These are phyloP conservation scores for Natrix natrix DNA, from an alignment of 2,797 vertebrate genomes.

Conservation along the genomic window DNA sequence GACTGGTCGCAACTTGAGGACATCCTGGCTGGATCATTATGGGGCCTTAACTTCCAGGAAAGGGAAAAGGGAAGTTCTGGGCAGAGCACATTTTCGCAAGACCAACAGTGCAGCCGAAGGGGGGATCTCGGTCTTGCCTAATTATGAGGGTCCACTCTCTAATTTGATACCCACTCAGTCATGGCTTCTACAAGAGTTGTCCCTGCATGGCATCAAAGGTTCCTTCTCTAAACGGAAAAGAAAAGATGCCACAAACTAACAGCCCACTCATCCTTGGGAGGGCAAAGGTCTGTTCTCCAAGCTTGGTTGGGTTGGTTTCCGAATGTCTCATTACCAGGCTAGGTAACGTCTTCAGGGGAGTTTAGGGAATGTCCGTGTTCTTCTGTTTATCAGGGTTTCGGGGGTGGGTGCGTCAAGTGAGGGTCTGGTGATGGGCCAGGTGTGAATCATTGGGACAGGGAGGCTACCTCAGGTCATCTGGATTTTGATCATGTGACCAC, in stretches of 20 bases:
- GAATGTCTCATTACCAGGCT: too few species aligned
- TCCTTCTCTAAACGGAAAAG: not conserved
- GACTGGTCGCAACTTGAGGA: too few species aligned
- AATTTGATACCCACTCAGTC: not conserved
- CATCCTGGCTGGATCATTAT: slow-evolving; percentile 36
- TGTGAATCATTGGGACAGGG: too few species aligned
- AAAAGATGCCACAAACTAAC: not conserved
- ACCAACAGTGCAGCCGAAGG: not conserved
- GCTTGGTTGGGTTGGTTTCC: too few species aligned
- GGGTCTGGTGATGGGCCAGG: too few species aligned
- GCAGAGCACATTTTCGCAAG: not conserved
- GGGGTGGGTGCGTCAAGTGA: too few species aligned
- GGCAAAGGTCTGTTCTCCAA: too few species aligned
- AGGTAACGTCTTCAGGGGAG: too few species aligned
- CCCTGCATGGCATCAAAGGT: not conserved
- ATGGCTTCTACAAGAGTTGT: not conserved
- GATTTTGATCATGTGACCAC: too few species aligned
- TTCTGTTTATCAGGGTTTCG: too few species aligned
- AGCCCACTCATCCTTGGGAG: not conserved
- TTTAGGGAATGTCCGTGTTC: too few species aligned
- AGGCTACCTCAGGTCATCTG: too few species aligned
- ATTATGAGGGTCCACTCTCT: not conserved
- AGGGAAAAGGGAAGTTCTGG: slow-evolving; percentile 14
- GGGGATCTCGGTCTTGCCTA: fast-evolving
- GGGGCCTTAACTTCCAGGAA: not conserved